Base-by-base conservation (phyloP, 1,140 invertebrate genomes). In the Magallana gigas region DNA sequence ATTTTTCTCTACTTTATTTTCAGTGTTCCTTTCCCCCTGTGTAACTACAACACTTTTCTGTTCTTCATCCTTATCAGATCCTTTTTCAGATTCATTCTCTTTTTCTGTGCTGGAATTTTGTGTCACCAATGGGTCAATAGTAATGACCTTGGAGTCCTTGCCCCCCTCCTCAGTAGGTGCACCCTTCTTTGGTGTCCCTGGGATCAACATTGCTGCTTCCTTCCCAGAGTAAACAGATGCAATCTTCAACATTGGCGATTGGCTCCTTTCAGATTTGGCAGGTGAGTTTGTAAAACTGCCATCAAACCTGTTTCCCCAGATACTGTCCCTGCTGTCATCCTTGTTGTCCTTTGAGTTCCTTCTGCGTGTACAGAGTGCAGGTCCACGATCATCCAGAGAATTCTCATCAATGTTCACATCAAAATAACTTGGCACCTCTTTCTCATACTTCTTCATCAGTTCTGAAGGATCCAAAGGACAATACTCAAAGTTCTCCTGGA, bases 401-500 rank as follows among this genome's bases (percentile, higher is more conserved):
- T n/a, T 36, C 16, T 85, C 83, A 83, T 89, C 88, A 68, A 88
- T n/a, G 56, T 80, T 62, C 60, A 62, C 81, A 76, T 71, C 62
- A 57, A 71, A 76, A 85, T 85, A 64, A 29, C 68, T 80, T 64
- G 60, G 36, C 29, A 57, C 68, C 68, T 18, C 16, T 68, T 83
- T 85, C 58, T 64, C 29, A n/a, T 85, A 58, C n/a, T 85, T 81
- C 85, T 76, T 86, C 62, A 84, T 36, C 57, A 64, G 60, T 57
- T 87, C 85, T 82, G 64, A 83, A 59, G 84, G 14, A 85, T 83
- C 85, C 29, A 83, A n/a, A 16, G 83, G 83, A 14, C 59, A 59
- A 60, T 84, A 84, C 23, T 85, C 57, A 87, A 89, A 89, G 64
- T 89, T 87, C 1, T 89, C 84, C 9, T 84, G 58, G 18, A 87